phyloP scores from a whole-genome alignment of 2,113 vertebrate species.

The Dasyornis broadbenti region DNA sequence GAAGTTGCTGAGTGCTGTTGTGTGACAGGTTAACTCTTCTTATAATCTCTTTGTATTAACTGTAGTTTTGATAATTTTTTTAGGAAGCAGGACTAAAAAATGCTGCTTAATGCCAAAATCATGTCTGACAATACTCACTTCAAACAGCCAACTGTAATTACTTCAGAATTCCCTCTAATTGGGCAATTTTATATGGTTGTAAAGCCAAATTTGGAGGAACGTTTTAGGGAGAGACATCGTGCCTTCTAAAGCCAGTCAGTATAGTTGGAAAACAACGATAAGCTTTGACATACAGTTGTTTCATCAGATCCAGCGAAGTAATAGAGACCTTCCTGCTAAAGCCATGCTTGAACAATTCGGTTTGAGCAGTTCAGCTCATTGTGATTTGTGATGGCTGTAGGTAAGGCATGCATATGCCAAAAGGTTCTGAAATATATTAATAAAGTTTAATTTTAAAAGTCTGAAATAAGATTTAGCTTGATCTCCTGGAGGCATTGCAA shows the following conservation, averaged over 20 bases:
- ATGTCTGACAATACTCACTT: background rate
- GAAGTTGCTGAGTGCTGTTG: background rate
- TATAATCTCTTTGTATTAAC: background rate
- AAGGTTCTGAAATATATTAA: background rate
- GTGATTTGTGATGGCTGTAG: background rate
- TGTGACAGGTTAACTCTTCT: background rate
- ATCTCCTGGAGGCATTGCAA: background rate
- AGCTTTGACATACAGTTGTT: background rate
- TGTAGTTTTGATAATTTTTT: background rate
- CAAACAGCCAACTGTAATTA: background rate
- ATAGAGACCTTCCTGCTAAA: background rate
- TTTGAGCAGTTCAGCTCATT: background rate
- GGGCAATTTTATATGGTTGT: background rate
- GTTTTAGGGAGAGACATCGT: background rate
- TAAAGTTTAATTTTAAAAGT: background rate
- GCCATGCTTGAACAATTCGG: background rate
- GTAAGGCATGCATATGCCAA: background rate
- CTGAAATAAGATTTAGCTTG: background rate
- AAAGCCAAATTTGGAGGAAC: background rate
- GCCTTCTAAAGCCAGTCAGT: background rate
- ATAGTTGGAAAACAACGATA: background rate
- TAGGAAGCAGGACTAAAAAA: background rate
- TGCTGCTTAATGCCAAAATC: background rate
- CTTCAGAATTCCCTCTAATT: background rate
- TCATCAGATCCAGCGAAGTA: background rate